Evolutionary conservation across 2,797 vertebrate genomes (phyloP), one percentile per base, ranked within the genome.

Genomic region (Crocidura indochinensis): DNA sequence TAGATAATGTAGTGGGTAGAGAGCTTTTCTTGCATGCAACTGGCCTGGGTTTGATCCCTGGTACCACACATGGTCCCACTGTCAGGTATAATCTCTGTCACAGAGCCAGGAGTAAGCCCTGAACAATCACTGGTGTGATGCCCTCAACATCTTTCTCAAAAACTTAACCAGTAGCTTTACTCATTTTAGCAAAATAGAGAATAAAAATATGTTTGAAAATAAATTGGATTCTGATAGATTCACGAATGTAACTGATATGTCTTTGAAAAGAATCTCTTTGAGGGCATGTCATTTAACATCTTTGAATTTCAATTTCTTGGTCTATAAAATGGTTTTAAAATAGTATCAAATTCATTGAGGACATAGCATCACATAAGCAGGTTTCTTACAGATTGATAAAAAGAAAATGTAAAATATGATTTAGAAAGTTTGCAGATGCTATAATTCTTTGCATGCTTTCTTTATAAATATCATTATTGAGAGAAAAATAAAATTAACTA

Each of bases 161-260:
- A 53, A 60, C 15, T 77, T 6, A 27, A 77, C 24, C 31, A 76
- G 68, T 38, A 82, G 51, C 26, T 60, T 2, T 89, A 60, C 17
- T 14, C 38, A 49, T 2, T 9, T 85, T 86, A 64, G 20, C 72
- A 53, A 82, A 2, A 8, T 84, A 78, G 88, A 88, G 22, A 90
- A 60, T 79, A 31, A 31, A 91, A 78, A 84, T 69, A 2, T 31
- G 5, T 60, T 88, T 90, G 17, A 80, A 91, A 94, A 83, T 87
- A 93, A 87, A 88, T 78, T 79, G 62, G 81, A 92, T 46, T 84
- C 27, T 79, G 62, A 64, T 79, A 87, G 92, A 90, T 65, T 91
- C 65, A 72, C 77, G 8, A 88, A 91, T 72, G 44, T 47, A 93
- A 85, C 31, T 60, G 22, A 92, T 94, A 65, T 79, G 62, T 24